phyloP scores from a whole-genome alignment of 2,797 vertebrate genomes.

The Ataeniobius toweri region DNA sequence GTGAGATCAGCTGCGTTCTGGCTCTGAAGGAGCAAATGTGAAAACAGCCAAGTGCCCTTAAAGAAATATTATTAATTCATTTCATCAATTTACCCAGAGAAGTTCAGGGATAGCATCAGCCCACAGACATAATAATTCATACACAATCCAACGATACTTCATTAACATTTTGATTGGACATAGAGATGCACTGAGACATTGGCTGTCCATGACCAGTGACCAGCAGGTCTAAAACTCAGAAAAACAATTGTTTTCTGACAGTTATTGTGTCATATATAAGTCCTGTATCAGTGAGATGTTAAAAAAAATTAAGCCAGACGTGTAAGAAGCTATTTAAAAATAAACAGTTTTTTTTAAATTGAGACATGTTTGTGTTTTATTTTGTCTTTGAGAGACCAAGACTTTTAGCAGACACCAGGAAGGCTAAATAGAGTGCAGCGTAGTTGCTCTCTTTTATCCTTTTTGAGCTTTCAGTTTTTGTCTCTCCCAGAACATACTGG shows the following conservation, averaged over 20 bases:
- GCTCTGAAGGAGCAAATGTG: neutral
- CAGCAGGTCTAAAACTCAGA: too few species aligned
- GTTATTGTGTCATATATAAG: too few species aligned
- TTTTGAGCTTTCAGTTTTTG: neutral
- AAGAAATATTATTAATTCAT: slow-evolving; percentile 6
- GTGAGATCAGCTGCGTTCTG: neutral
- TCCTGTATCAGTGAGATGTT: neutral
- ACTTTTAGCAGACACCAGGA: neutral
- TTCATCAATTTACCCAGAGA: neutral
- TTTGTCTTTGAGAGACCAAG: neutral
- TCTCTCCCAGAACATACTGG: too few species aligned
- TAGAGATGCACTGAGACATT: too few species aligned
- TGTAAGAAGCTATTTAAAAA: neutral
- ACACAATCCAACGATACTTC: too few species aligned
- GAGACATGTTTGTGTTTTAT: neutral
- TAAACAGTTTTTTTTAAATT: neutral
- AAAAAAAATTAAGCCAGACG: neutral
- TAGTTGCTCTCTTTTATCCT: neutral
- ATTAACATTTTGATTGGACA: too few species aligned
- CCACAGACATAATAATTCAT: neutral
- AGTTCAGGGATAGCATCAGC: neutral
- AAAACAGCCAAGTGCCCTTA: slow-evolving; percentile 5
- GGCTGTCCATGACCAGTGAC: too few species aligned
- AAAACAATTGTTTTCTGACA: too few species aligned
- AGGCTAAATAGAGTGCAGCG: neutral